Base-by-base conservation (phyloP, 1,140 invertebrate genomes). In the Dysdera silvatica region DNA sequence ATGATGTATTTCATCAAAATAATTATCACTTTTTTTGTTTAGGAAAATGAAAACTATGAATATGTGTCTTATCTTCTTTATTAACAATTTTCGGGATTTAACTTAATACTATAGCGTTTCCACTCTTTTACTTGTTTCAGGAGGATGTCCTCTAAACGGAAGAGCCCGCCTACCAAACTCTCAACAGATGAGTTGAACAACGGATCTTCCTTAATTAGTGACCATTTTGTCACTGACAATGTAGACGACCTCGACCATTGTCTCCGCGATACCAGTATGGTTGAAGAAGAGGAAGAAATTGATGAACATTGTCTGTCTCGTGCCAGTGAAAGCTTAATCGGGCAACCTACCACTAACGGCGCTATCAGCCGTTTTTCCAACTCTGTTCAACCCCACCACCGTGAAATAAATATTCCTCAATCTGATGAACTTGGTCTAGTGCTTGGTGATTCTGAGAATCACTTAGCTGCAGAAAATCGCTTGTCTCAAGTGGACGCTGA, bases 121-220 rank as follows among this genome's bases (percentile, higher is more conserved):
- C 62, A 14, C 33, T n/a, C n/a, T 54, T 53, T 56, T 67, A 67
- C 65, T 59, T 61, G 53, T 67, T 64, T 49, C 56, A 89, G 87
- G 85, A 89, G 83, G 81, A 91, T 91, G 89, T 91, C 88, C 83
- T 91, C 89, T 79, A 91, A 91, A 84, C 84, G 88, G 79, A 91
- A 91, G 78, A 90, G 88, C 75, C 88, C 88, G 76, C 89, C 89
- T 78, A 88, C 87, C 67, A 91, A 91, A 82, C 81, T 91, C 78
- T 84, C 57, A 26, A 49, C 63, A 20, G 57, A 65, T 55, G 57
- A 49, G 49, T 47, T 65, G 4, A 55, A 55, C 51, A 60, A 48
- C 26, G 41, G 37, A n/a, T 41, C 33, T 26, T 18, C 58, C 3
- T 33, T 24, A 20, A n/a, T 20, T 12, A n/a, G n/a, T 28, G 51